Evolutionary conservation across 2,888 invertebrate genomes (phyloP).

Genomic region (Piscicola geometra): DNA sequence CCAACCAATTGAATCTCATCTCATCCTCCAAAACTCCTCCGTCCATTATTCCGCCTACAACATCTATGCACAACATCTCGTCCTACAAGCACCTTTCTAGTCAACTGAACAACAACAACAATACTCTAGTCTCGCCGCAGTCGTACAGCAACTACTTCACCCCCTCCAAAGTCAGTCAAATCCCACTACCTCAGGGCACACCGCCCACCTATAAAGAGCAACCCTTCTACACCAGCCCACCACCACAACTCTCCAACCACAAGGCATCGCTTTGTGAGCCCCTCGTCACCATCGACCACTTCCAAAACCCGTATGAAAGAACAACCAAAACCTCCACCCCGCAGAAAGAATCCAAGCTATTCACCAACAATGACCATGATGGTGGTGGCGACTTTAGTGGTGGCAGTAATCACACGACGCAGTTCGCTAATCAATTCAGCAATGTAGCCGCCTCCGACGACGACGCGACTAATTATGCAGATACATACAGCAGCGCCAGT

Average conservation of each 20-base stretch:
- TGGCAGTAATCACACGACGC: too few species aligned
- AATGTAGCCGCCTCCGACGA: too few species aligned
- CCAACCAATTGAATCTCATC: too few species aligned
- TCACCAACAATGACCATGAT: too few species aligned
- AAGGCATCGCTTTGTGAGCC: not conserved
- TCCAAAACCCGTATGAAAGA: not conserved
- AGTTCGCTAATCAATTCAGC: too few species aligned
- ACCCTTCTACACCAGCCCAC: not conserved
- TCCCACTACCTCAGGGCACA: too few species aligned
- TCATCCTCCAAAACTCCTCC: not conserved
- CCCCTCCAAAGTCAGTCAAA: too few species aligned
- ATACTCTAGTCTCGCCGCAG: not conserved
- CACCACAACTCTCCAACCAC: not conserved
- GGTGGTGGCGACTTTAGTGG: too few species aligned
- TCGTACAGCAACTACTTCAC: not conserved
- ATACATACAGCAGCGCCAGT: too few species aligned
- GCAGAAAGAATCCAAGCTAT: not conserved
- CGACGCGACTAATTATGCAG: too few species aligned
- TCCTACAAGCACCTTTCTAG: not conserved
- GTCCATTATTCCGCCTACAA: slow-evolving; percentile 3
- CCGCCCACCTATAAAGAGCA: not conserved
- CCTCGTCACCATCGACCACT: slow-evolving; percentile 16
- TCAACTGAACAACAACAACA: not conserved
- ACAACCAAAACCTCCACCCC: not conserved
- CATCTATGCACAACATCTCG: not conserved